A percentile compares a stretch with the other conserved stretches of the same genome.
Evolutionary conservation across 1,140 invertebrate genomes (phyloP).

Genomic region (Xylocopa sonorina): DNA sequence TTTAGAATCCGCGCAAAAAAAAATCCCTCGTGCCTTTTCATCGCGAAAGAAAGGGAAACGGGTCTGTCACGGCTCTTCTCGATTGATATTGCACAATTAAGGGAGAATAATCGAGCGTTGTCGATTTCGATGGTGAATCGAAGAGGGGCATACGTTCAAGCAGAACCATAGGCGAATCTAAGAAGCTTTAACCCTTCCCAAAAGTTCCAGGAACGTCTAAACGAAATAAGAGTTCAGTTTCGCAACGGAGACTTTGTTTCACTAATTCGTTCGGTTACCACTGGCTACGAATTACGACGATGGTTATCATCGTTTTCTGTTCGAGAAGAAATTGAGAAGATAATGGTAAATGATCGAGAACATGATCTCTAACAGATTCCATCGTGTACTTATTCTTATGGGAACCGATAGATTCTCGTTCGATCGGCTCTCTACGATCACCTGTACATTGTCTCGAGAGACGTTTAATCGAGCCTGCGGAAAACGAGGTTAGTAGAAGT

Average conservation of each 20-base stretch:
- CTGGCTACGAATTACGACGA: neutral
- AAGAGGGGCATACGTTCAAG: no score
- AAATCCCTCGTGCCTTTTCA: neutral
- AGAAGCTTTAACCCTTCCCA: neutral
- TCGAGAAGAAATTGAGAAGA: neutral
- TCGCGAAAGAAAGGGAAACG: no score
- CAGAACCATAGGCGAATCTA: no score
- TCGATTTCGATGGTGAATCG: neutral
- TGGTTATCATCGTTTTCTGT: neutral
- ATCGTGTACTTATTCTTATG: neutral
- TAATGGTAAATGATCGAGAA: neutral
- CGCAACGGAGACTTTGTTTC: neutral
- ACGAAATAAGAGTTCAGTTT: neutral
- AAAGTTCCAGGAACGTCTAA: neutral
- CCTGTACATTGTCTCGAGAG: neutral
- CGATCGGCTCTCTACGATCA: neutral
- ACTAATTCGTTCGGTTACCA: neutral
- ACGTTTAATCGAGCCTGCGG: neutral
- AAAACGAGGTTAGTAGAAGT: constrained; percentile 1
- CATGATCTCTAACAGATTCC: neutral
- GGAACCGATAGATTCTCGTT: neutral
- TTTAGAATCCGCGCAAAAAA: constrained; percentile 35
- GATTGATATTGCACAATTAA: no score
- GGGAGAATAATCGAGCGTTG: no score
- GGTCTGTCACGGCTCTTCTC: no score